phyloP scores from a whole-genome alignment of 2,113 vertebrate genomes.

The Misgurnus mizolepis region DNA sequence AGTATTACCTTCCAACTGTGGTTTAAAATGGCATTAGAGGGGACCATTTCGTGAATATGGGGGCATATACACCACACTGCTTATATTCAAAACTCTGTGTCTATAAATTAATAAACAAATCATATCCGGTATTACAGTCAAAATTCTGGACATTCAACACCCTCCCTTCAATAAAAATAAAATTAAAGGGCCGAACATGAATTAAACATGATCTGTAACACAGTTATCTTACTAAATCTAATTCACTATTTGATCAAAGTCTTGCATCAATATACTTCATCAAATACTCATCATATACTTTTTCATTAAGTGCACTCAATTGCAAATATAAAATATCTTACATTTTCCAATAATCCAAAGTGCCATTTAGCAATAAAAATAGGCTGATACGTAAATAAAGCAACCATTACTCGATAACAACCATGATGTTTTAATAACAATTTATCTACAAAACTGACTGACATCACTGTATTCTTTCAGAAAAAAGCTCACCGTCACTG shows the following conservation, averaged over 20 bases:
- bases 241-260: conserved; percentile 44
- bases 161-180: conserved; percentile 8
- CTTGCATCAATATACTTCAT: neutral
- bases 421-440: conserved; percentile 92
- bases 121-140: neutral
- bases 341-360: conserved; percentile 9
- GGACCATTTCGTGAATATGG: neutral
- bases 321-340: conserved; percentile 35
- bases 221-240: conserved; percentile 10
- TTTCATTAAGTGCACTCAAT: conserved; percentile 24
- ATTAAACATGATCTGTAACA: conserved; percentile 4
- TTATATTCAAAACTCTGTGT: neutral
- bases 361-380: conserved; percentile 8
- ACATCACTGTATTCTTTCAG: conserved; percentile 89
- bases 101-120: neutral
- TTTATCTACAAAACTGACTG: conserved; percentile 98
- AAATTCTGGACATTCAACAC: neutral
- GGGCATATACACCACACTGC: neutral
- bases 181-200: neutral
- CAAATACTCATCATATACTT: conserved; percentile 31
- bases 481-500: conserved; percentile 93
- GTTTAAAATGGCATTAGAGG: conserved; percentile 3
- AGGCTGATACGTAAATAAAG: conserved; percentile 40
- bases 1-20: neutral
- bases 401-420: conserved; percentile 62